A percentile compares a stretch with the other conserved stretches of the same genome.
These are phyloP conservation scores for Heliconius sara DNA, from an alignment of 2,888 invertebrate species.

Conservation along the genomic window DNA sequence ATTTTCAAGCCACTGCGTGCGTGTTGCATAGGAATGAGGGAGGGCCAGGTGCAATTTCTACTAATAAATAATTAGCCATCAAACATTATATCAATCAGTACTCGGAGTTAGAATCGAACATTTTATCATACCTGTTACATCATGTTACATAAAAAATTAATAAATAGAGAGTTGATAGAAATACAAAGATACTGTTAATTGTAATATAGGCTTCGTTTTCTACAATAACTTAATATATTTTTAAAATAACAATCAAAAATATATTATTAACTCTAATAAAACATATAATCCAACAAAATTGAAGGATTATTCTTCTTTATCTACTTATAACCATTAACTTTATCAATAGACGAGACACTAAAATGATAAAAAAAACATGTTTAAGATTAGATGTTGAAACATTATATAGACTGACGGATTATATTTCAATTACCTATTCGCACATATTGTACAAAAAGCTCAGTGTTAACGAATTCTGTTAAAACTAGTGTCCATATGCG, in stretches of 20 bases:
- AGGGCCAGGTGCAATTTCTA: too few species aligned
- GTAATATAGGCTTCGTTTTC: background rate
- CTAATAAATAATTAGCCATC: too few species aligned
- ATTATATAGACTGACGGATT: background rate
- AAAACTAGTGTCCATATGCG: background rate
- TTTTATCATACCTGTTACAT: too few species aligned
- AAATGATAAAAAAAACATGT: background rate
- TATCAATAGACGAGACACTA: conserved; percentile 4
- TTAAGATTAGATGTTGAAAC: background rate
- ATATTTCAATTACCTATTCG: background rate
- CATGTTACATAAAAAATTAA: too few species aligned
- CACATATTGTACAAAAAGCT: background rate
- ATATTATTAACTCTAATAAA: background rate
- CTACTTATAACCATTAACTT: background rate
- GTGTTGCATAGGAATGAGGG: too few species aligned
- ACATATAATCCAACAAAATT: background rate
- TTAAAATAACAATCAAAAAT: background rate
- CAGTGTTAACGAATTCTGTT: background rate
- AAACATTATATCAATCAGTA: too few species aligned
- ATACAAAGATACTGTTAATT: too few species aligned
- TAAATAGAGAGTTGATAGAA: too few species aligned
- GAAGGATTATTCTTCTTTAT: background rate
- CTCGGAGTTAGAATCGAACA: too few species aligned
- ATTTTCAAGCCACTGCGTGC: too few species aligned
- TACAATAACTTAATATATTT: too few species aligned